Conservation (phyloP, 2,797 vertebrate species). For the Jordanella pulchra region DNA sequence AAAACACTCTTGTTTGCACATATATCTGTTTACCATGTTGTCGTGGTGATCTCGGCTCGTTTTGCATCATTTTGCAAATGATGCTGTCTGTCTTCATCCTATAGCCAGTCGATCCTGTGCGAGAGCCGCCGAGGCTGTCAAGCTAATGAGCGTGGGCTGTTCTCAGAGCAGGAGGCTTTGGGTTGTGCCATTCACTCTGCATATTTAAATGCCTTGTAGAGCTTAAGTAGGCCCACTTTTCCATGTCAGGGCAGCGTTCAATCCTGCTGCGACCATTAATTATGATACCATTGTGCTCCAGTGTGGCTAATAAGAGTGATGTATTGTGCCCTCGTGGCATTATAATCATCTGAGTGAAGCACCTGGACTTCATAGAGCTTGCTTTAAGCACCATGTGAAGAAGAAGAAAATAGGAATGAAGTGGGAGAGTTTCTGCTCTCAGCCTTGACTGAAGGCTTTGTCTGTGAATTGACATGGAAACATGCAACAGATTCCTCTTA, state of each 20-base stretch:
- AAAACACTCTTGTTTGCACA: slow-evolving; percentile 37
- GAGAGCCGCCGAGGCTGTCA: slow-evolving; percentile 65
- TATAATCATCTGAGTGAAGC: slow-evolving; percentile 79
- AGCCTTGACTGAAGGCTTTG: slow-evolving; percentile 28
- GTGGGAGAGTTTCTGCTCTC: slow-evolving; percentile 42
- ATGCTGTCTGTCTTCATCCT: slow-evolving; percentile 28
- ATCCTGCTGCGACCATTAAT: slow-evolving; percentile 86
- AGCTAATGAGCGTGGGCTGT: slow-evolving; percentile 77
- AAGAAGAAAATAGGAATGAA: slow-evolving; percentile 40
- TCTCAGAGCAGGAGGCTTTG: slow-evolving; percentile 78
- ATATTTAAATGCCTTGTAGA: slow-evolving; percentile 83
- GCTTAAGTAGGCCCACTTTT: slow-evolving; percentile 82
- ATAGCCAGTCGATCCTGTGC: slow-evolving; percentile 63
- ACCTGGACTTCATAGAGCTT: slow-evolving; percentile 71
- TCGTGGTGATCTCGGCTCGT: slow-evolving; percentile 14
- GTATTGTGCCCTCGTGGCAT: slow-evolving; percentile 82
- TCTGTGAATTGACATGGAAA: slow-evolving; percentile 44
- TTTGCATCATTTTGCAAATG: slow-evolving; percentile 37
- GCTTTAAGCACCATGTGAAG: slow-evolving; percentile 59
- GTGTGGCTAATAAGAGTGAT: slow-evolving; percentile 85
- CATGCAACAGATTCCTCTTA: slow-evolving; percentile 67
- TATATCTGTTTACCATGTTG: slow-evolving; percentile 27
- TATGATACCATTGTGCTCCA: slow-evolving; percentile 85
- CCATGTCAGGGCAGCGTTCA: slow-evolving; percentile 82
- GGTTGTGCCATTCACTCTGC: slow-evolving; percentile 79